phyloP scores from a whole-genome alignment of 2,113 vertebrate genomes.

The Danio rerio region DNA sequence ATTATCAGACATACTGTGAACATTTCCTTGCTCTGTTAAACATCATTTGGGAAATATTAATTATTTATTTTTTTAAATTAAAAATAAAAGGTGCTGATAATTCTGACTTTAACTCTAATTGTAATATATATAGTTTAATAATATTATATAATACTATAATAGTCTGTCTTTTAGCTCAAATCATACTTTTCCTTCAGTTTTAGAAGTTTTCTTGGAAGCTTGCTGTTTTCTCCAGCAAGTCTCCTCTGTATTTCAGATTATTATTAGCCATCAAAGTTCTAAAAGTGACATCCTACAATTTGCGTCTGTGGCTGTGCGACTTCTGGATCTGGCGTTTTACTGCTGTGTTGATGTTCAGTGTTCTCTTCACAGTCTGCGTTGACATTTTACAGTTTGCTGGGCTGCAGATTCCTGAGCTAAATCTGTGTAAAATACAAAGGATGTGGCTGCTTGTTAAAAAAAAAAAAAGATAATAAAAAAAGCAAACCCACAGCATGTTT shows the following conservation, averaged over 20 bases:
- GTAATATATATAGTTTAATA: too few relatives aligned
- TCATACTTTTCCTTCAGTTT: too few relatives aligned
- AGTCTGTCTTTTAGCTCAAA: too few relatives aligned
- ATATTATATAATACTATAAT: too few relatives aligned
- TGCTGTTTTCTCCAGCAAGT: too few relatives aligned
- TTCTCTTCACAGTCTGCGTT: not conserved
- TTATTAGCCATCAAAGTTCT: not conserved
- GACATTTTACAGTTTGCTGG: constrained; percentile 17
- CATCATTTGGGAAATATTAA: too few relatives aligned
- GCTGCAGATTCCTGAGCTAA: constrained; percentile 13
- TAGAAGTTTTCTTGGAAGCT: too few relatives aligned
- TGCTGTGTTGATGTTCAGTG: not conserved
- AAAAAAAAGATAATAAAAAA: not conserved
- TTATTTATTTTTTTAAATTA: too few relatives aligned
- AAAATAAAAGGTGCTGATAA: too few relatives aligned
- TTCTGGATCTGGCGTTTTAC: not conserved
- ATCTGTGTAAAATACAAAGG: constrained; percentile 39
- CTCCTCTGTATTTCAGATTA: not conserved
- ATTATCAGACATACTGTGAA: too few relatives aligned
- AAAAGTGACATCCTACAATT: not conserved
- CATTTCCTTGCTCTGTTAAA: too few relatives aligned
- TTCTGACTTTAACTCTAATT: too few relatives aligned
- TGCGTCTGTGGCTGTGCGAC: not conserved
- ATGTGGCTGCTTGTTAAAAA: constrained; percentile 47
- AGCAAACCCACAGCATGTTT: constrained; percentile 6